Evolutionary conservation across 53 echinoderm and acorn worm genomes (phyloP).

Genomic region (Echinometra lucunter): DNA sequence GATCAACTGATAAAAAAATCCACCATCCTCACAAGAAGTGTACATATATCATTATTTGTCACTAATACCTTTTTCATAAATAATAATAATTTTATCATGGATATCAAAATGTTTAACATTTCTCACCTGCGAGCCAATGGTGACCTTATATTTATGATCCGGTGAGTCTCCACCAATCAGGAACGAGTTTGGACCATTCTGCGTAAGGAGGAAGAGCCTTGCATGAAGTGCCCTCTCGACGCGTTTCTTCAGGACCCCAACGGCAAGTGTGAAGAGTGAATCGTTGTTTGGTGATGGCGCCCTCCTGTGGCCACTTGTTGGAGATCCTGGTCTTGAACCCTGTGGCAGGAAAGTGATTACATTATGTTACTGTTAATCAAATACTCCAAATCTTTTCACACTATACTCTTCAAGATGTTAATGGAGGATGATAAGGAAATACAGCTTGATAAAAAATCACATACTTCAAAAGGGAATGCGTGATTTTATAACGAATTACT

Average conservation of each 20-base stretch:
- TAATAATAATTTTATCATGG: not conserved
- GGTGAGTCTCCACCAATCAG: slow-evolving; percentile 97
- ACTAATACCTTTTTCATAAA: too few relatives aligned
- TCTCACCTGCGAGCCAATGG: slow-evolving; percentile 95
- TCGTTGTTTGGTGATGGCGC: slow-evolving; percentile 91
- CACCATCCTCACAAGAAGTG: too few relatives aligned
- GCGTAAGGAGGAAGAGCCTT: slow-evolving; percentile 90
- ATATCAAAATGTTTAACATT: not conserved
- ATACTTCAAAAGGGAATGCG: not conserved
- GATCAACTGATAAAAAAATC: too few relatives aligned
- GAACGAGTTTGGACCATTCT: slow-evolving; percentile 96
- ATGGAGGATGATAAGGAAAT: not conserved
- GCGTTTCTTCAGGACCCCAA: slow-evolving; percentile 88
- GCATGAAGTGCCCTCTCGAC: slow-evolving; percentile 98
- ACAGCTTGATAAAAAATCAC: not conserved
- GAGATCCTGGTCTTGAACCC: slow-evolving; percentile 79
- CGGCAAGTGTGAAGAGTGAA: slow-evolving; percentile 79
- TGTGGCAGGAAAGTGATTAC: not conserved
- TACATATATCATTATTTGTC: too few relatives aligned
- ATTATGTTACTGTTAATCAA: not conserved
- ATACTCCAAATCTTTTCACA: too few relatives aligned
- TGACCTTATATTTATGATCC: slow-evolving; percentile 96
- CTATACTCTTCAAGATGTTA: not conserved
- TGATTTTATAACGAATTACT: too few relatives aligned
- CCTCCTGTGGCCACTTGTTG: slow-evolving; percentile 74